Conservation (phyloP, 2,797 vertebrate genomes). For the Vipera ursinii region DNA sequence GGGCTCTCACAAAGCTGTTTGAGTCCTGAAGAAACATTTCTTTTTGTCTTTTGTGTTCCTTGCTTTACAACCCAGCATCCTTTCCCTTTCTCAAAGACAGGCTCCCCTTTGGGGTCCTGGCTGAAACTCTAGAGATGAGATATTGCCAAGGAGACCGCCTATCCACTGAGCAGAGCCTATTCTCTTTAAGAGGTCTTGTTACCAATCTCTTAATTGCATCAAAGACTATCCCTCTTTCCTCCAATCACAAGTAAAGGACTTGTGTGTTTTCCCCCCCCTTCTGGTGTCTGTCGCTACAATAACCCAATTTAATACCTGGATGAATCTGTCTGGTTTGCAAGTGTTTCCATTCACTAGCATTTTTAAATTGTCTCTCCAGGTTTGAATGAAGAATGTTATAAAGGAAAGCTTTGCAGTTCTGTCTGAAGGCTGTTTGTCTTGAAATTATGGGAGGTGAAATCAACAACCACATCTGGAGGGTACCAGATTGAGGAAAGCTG, state of each 20-base stretch:
- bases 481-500: background rate
- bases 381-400: background rate
- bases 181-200: constrained; percentile 65
- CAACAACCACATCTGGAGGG: background rate
- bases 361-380: background rate
- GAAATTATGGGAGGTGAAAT: background rate
- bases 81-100: constrained; percentile 36
- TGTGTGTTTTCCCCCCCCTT: background rate
- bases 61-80: constrained; percentile 19
- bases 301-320: background rate
- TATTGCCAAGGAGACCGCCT: constrained; percentile 65
- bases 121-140: constrained; percentile 45
- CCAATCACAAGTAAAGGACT: constrained; percentile 30
- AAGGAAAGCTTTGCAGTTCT: background rate
- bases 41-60: constrained; percentile 45
- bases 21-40: constrained; percentile 54
- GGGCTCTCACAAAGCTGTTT: constrained; percentile 53
- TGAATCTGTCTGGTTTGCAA: background rate
- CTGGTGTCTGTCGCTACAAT: constrained; percentile 37
- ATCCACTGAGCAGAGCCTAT: constrained; percentile 65
- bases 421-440: background rate
- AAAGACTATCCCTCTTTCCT: constrained; percentile 56
- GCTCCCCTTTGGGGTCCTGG: constrained; percentile 46
- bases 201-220: constrained; percentile 60
- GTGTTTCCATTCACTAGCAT: background rate